Evolutionary conservation across 2,113 vertebrate species (phyloP).

Genomic region (Mustela lutreola): DNA sequence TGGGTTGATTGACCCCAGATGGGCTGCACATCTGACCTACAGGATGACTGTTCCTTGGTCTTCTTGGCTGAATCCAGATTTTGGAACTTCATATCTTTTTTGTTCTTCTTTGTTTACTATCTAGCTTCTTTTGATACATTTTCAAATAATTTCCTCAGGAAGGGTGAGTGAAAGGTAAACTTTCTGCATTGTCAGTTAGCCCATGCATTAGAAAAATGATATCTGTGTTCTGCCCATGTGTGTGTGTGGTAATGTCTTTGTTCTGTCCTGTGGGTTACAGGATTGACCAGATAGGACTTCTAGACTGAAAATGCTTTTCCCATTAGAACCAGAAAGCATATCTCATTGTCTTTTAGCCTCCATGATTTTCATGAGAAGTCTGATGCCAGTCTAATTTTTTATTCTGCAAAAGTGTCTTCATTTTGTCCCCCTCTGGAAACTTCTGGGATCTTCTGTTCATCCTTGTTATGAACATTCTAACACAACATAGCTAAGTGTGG

Average conservation of each 20-base stretch:
- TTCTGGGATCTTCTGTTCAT: neutral
- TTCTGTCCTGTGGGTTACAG: neutral
- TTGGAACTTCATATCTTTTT: slow-evolving; percentile 21
- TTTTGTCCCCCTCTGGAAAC: neutral
- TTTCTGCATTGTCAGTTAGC: neutral
- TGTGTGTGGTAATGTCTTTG: neutral
- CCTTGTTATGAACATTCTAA: slow-evolving; percentile 21
- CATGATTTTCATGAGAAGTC: neutral
- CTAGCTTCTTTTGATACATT: slow-evolving; percentile 26
- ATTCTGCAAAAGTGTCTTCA: neutral
- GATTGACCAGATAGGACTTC: slow-evolving; percentile 1
- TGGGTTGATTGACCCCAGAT: neutral
- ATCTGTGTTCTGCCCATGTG: neutral
- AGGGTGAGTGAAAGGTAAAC: neutral
- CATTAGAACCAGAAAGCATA: neutral
- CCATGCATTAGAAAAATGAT: neutral
- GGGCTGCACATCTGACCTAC: neutral
- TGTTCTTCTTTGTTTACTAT: neutral
- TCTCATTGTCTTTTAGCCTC: neutral
- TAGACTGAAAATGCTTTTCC: slow-evolving; percentile 11
- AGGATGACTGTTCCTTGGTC: neutral
- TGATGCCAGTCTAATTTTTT: neutral
- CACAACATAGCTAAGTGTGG: neutral
- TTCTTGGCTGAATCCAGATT: neutral
- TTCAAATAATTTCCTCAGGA: slow-evolving; percentile 30